Conservation (phyloP, 2,113 vertebrate genomes). For the Sceloporus undulatus region DNA sequence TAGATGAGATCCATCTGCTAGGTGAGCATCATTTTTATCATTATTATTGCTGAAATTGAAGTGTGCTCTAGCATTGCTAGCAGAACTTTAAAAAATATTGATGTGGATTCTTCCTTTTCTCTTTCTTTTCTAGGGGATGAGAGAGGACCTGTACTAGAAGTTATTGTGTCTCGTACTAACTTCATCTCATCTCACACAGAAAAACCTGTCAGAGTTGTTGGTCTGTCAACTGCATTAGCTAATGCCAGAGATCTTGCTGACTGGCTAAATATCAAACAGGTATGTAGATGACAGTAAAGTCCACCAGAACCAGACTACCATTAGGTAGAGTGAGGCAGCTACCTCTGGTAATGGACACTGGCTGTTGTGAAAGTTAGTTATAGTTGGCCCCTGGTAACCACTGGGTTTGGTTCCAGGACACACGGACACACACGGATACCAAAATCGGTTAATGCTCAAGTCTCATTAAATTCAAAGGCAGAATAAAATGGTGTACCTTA, state of each 20-base stretch:
- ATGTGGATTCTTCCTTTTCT: conserved; percentile 54
- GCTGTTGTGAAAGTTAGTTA: no score
- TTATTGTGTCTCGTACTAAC: conserved; percentile 98
- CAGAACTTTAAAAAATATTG: conserved; percentile 45
- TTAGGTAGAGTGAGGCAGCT: no score
- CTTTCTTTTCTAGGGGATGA: conserved; percentile 88
- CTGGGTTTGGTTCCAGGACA: no score
- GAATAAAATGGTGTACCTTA: no score
- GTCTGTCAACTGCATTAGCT: conserved; percentile 95
- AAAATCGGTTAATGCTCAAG: no score
- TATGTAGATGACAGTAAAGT: conserved; percentile 61
- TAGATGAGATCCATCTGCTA: conserved; percentile 97
- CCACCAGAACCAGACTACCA: no score
- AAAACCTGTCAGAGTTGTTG: conserved; percentile 91
- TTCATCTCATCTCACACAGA: conserved; percentile 99
- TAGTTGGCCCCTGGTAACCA: no score
- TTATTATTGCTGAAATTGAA: conserved; percentile 30
- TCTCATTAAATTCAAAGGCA: no score
- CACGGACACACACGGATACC: no score
- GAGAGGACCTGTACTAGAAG: conserved; percentile 95
- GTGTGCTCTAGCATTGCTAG: conserved; percentile 35
- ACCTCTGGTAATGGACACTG: no score
- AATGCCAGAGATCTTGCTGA: conserved; percentile 97
- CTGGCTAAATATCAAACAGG: conserved; percentile 96
- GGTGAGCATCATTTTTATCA: conserved; percentile 77